Conservation (phyloP, 2,113 vertebrate genomes). For the Panthera leo region DNA sequence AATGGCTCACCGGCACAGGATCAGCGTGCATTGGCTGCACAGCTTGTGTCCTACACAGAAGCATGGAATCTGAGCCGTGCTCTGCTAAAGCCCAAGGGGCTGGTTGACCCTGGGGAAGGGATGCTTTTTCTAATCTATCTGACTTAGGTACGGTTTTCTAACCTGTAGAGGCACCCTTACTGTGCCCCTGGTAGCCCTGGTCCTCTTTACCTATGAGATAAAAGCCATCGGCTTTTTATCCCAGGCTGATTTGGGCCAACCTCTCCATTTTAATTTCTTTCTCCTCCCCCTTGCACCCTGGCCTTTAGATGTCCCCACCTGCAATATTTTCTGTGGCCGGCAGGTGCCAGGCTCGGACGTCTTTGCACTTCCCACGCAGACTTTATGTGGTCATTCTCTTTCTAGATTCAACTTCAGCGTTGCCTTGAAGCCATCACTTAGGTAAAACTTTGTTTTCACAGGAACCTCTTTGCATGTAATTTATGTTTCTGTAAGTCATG, state of each 20-base stretch:
- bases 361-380: background rate
- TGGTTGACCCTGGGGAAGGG: background rate
- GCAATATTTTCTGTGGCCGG: background rate
- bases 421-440: background rate
- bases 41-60: background rate
- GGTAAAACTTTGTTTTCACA: background rate
- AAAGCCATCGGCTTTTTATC: background rate
- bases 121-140: background rate
- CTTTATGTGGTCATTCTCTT: background rate
- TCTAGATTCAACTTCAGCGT: background rate
- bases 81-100: background rate
- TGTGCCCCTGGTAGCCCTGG: background rate
- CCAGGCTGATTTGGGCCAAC: background rate
- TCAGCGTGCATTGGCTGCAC: background rate
- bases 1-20: background rate
- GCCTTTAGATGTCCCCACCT: background rate
- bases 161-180: background rate
- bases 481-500: background rate
- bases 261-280: background rate
- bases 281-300: rapidly evolving
- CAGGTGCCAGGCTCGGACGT: background rate
- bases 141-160: background rate
- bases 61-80: background rate
- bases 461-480: background rate
- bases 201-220: background rate